Conservation (phyloP, 2,113 vertebrate genomes). For the Microcebus jonahi region DNA sequence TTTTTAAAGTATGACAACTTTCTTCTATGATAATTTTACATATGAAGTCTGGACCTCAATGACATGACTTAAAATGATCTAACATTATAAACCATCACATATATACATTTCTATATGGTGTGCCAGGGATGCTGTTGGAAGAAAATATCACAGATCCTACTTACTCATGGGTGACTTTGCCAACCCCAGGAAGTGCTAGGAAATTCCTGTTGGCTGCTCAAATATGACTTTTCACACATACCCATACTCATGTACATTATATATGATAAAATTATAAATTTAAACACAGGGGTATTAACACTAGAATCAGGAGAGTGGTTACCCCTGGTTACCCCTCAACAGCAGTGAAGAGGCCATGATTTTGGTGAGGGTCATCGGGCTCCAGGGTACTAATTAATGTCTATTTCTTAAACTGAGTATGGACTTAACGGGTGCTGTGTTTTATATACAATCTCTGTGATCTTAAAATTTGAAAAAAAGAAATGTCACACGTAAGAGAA, state of each 20-base stretch:
- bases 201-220: conserved; percentile 85
- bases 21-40: conserved; percentile 5
- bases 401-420: not conserved
- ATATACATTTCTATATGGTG: not conserved
- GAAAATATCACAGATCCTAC: conserved; percentile 90
- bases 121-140: conserved; percentile 87
- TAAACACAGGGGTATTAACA: not conserved
- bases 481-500: not conserved
- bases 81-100: not conserved
- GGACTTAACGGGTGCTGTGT: not conserved
- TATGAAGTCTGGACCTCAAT: not conserved
- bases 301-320: not conserved
- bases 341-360: not conserved
- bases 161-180: conserved; percentile 85
- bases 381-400: not conserved
- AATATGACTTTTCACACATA: conserved; percentile 73
- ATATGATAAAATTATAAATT: not conserved
- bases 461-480: conserved; percentile 21
- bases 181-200: conserved; percentile 85
- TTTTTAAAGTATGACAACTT: not conserved
- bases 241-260: not conserved
- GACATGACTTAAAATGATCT: not conserved
- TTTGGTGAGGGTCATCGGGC: not conserved
- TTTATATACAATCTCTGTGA: not conserved
- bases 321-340: not conserved